Percentiles rank a stretch among this genome's conserved stretches.
phyloP scores from a whole-genome alignment of 2,113 vertebrate species.

The Gobiocypris rarus region DNA sequence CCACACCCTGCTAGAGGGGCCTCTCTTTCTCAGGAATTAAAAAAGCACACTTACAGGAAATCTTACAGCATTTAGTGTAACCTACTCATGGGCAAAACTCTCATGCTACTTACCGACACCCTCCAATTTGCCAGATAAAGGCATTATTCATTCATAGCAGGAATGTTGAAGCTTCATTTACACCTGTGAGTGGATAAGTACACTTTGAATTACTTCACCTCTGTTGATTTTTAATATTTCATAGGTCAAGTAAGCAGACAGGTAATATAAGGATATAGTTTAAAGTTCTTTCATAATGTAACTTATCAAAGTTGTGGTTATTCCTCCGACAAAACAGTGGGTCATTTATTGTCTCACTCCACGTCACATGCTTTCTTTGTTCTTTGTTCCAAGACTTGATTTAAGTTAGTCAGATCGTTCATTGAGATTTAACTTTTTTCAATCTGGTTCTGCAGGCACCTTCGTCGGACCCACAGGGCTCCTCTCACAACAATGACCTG shows the following conservation, averaged over 20 bases:
- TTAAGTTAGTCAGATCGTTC: neutral
- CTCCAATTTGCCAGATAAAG: conserved; percentile 30
- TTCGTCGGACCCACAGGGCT: conserved; percentile 62
- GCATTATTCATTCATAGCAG: conserved; percentile 17
- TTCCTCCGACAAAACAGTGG: neutral
- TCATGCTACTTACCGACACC: neutral
- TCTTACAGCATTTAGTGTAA: neutral
- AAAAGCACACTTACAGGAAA: conserved; percentile 3
- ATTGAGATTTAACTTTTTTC: conserved; percentile 38
- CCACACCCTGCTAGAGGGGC: conserved; percentile 43
- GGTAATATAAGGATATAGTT: conserved; percentile 4
- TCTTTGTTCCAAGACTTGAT: neutral
- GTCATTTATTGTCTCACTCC: conserved; percentile 12
- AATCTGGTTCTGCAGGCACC: conserved; percentile 74
- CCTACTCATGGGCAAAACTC: neutral
- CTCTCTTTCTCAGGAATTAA: conserved; percentile 2
- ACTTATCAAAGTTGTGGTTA: conserved; percentile 13
- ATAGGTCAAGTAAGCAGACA: conserved; percentile 9
- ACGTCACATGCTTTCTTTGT: neutral
- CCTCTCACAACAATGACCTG: conserved; percentile 60
- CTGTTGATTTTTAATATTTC: neutral
- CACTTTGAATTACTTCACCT: conserved; percentile 1
- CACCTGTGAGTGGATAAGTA: neutral
- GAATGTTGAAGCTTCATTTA: neutral
- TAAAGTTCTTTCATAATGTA: conserved; percentile 5